A percentile compares a stretch with the other conserved stretches of the same genome.
Conservation (phyloP, 2,797 vertebrate species). For the Hozukius guyotensis region DNA sequence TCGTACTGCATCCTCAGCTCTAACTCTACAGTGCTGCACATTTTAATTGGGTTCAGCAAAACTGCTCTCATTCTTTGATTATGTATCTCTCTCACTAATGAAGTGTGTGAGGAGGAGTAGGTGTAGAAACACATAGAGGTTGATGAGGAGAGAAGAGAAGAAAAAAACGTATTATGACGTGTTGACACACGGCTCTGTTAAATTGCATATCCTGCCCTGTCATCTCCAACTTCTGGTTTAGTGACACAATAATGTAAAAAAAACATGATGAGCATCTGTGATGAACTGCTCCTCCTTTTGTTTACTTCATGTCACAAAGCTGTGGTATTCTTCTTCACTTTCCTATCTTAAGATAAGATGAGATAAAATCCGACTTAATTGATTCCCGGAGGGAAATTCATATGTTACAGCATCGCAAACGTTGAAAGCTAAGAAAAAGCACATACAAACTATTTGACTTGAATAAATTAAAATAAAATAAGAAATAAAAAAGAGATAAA, state of each 20-base stretch:
- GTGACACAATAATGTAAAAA: not conserved
- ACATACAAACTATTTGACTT: not conserved
- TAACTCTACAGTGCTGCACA: not conserved
- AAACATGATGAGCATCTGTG: not conserved
- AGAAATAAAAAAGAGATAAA: not conserved
- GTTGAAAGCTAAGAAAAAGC: not conserved
- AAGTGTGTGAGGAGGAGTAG: not conserved
- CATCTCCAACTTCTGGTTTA: not conserved
- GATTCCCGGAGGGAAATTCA: not conserved
- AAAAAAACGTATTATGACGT: not conserved
- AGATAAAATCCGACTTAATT: not conserved
- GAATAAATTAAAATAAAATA: not conserved
- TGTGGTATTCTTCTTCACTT: not conserved
- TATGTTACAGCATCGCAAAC: not conserved
- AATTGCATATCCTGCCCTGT: not conserved
- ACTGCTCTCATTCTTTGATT: not conserved
- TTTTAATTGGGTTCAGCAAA: slow-evolving; percentile 3
- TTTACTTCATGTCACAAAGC: not conserved
- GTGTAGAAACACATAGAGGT: not conserved
- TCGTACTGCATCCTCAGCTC: not conserved
- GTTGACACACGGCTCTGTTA: not conserved
- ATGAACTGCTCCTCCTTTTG: not conserved
- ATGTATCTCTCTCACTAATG: not conserved
- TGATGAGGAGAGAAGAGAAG: not conserved
- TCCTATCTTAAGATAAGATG: not conserved